Base-by-base conservation (phyloP, 2,113 vertebrate species). In the Ctenomys sociabilis region DNA sequence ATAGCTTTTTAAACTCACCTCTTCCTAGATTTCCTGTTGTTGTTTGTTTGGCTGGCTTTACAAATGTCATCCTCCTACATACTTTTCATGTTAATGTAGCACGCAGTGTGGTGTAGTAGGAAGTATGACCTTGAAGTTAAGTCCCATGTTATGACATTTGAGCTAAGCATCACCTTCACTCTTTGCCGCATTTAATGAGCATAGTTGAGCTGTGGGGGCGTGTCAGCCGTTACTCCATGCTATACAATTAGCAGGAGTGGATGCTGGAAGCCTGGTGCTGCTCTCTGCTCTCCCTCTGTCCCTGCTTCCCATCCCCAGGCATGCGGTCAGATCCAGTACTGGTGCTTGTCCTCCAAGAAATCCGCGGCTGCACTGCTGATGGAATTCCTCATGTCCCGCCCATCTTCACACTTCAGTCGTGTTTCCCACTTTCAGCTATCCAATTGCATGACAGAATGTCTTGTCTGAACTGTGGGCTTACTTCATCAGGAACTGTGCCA, bases 21-120 rank as follows among this genome's bases (percentile, higher is more conserved):
- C 32, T n/a, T 78, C 40, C 9, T 52, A 57, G 32, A 77, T 80
- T 78, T 7, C 5, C 6, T 61, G 4, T 54, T 63, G 21, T 68
- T 57, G 21, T 22, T 95, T 77, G n/a, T 0, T 86, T 72, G 61
- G 5, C 49, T 77, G 93, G n/a, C 52, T 28, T 90, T 88, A 75
- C 30, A 85, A 57, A 45, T 11, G 19, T 6, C 24, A 12, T 57
- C 32, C 35, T 80, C 61, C 61, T 88, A 66, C 12, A 45, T 26
- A 73, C 35, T 52, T 86, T 84, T 28, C 52, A 11, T 54, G 30
- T 84, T 54, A 37, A 63, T 35, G 75, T 13, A 37, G 54, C 37
- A 17, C 54, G 14, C 45, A 22, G 35, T 4, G n/a, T 73, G 45
- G 30, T 52, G 77, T 8, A 52, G 54, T 40, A 17, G 66, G 19